Base-by-base conservation (phyloP, 1,140 invertebrate genomes). In the Drosophila funebris region DNA sequence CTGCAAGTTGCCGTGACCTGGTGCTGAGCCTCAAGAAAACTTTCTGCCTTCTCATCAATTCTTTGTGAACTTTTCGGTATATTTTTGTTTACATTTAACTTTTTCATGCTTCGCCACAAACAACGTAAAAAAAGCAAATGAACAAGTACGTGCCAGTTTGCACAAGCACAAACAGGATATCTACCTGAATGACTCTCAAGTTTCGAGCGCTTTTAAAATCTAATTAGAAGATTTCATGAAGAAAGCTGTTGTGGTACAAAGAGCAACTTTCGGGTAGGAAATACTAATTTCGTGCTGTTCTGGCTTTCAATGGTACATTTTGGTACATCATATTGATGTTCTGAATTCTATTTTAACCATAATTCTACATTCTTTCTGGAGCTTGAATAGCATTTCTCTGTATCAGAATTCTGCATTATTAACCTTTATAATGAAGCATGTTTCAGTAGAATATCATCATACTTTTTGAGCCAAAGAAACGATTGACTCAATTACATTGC, bases 41-140 rank as follows among this genome's bases (percentile, higher is more conserved):
- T 68, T 68, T 73, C 48, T 58, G 33, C 37, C 43, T 61, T 53
- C 48, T 73, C 69, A 67, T 72, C 69, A 72, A 66, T 67, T 22
- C 18, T 36, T 27, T 53, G 20, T 31, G 44, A 67, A 72, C 16
- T 46, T 64, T 67, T 46, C 44, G 24, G 22, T 46, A 46, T 46
- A 46, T 46, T 46, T 71, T 57, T 64, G 33, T 57, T 71, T 71
- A 54, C 50, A 8, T 52, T 11, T 29, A 72, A 72, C 69, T 72
- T 72, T 53, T 41, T 33, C 7, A 11, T 29, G 33, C 43, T 33
- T 31, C 7, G 20, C 8, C 27, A 14, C 69, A 67, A 57, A 29
- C 16, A 68, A 43, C 7, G 33, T 41, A 31, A 31, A 50, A 56
- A 56, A 22, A 16, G 11, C 18, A 39, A 61, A 29, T 37, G 22